phyloP scores from a whole-genome alignment of 2,888 invertebrate species.

The Anoplius nigerrimus region DNA sequence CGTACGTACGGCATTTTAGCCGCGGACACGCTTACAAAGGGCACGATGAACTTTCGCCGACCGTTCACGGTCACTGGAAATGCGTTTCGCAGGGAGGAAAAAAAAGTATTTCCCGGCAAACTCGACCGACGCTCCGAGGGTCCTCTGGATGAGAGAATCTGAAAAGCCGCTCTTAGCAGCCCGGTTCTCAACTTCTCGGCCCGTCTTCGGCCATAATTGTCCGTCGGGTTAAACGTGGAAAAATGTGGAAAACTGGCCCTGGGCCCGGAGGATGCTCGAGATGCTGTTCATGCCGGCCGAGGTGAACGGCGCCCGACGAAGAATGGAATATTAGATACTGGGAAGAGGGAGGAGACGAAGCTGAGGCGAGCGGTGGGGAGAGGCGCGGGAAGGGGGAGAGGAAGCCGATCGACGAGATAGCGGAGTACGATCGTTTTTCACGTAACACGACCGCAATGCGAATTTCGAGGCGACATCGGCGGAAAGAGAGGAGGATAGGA shows the following conservation, averaged over 20 bases:
- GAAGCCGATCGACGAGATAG: not conserved
- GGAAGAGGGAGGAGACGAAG: not conserved
- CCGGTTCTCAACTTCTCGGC: constrained; percentile 50
- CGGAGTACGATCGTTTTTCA: constrained; percentile 32
- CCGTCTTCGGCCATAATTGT: too few species aligned
- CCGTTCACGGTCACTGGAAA: constrained; percentile 30
- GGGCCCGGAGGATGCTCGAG: too few species aligned
- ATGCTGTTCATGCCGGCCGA: too few species aligned
- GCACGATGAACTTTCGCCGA: not conserved
- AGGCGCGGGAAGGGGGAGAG: not conserved
- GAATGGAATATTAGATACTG: too few species aligned
- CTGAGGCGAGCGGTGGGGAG: constrained; percentile 14
- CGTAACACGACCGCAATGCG: constrained; percentile 34
- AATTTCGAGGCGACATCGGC: constrained; percentile 27
- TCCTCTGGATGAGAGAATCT: constrained; percentile 19
- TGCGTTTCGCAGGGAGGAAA: constrained; percentile 53
- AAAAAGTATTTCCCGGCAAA: constrained; percentile 53
- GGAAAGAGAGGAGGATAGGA: not conserved
- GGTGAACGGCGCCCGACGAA: too few species aligned
- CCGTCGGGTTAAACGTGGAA: too few species aligned
- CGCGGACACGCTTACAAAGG: too few species aligned
- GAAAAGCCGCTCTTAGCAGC: constrained; percentile 52
- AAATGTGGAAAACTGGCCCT: too few species aligned
- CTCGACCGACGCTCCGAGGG: not conserved
- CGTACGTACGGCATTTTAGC: not conserved